Base-by-base conservation (phyloP, 2,888 invertebrate genomes). In the Lucinisca nassula region DNA sequence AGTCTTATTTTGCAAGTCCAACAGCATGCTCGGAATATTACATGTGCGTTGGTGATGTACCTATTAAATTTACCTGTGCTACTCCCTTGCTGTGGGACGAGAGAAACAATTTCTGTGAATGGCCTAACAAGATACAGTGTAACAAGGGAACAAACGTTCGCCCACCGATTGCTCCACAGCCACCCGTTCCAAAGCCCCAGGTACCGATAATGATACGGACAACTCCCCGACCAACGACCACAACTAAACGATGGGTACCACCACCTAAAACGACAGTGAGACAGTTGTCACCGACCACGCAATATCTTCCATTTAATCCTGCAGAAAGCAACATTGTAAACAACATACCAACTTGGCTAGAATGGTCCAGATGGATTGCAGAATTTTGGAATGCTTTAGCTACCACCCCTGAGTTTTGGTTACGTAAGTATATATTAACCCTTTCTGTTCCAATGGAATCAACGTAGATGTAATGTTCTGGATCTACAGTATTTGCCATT, bases 61-160 rank as follows among this genome's bases (percentile, higher is more conserved):
- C 93, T 2, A 93, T 90, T 79, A 90, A 93, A 67, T 92, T 93
- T 51, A 88, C 88, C 51, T 94, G 94, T 79, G 90, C 93, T 0
- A 49, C 81, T 4, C 93, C 93, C 3, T 87, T 94, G 14, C 85
- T 82, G 17, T 94, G 93, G 89, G 93, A 93, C 72, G 35, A 84
- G 1, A 79, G 81, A 10, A 89, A 87, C 32, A 89, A 89, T 27
- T 92, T 88, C 87, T 94, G 94, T 80, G 94, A 94, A 58, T 94
- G 92, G 92, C 93, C 93, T 24, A 80, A 84, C 12, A 92, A 94
- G 75, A 92, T 90, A 17, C 74, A 84, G 32, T 92, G 92, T 79
- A 79, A 38, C n/a, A 77, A 83, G 45, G 45, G 38, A 8, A 40
- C 21, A 40, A 21, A 24, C 27, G 10, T 30, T 21, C 37, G 21